phyloP scores from a whole-genome alignment of 2,113 vertebrate species.

The Eupsittula cactorum region DNA sequence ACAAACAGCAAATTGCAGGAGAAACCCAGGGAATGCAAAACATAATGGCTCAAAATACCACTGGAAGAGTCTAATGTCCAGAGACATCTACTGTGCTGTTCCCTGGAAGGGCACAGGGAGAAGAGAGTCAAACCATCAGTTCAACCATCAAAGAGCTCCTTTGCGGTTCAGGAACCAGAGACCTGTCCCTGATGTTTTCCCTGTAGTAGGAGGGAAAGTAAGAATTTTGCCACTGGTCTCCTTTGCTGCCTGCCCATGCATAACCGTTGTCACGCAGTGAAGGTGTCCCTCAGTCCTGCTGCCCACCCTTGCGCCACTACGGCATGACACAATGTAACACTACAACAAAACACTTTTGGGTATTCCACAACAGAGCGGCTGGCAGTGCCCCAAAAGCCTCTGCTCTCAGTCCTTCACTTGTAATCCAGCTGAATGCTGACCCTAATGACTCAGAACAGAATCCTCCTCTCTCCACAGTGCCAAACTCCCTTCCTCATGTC shows the following conservation, averaged over 20 bases:
- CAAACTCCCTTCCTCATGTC: not conserved
- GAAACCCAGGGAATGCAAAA: not conserved
- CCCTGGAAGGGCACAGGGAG: not conserved
- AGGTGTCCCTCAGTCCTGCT: not conserved
- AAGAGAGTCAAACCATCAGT: not conserved
- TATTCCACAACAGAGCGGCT: fast-evolving
- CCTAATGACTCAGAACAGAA: not conserved
- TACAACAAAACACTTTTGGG: not conserved
- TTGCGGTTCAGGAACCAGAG: not conserved
- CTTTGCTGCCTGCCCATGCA: fast-evolving
- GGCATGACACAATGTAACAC: fast-evolving
- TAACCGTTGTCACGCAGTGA: fast-evolving
- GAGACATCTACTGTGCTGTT: fast-evolving
- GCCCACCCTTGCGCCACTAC: not conserved
- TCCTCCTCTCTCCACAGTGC: not conserved
- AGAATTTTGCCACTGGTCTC: not conserved
- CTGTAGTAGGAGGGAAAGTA: not conserved
- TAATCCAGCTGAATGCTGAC: not conserved
- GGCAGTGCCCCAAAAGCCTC: not conserved
- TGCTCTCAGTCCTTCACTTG: not conserved
- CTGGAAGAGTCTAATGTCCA: not conserved
- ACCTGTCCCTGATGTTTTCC: no score
- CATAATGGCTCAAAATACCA: not conserved
- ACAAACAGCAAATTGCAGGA: not conserved
- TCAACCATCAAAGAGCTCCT: not conserved